A percentile compares a stretch with the other conserved stretches of the same genome.
Evolutionary conservation across 1,140 invertebrate genomes (phyloP).

Genomic region (Coboldia fuscipes): DNA sequence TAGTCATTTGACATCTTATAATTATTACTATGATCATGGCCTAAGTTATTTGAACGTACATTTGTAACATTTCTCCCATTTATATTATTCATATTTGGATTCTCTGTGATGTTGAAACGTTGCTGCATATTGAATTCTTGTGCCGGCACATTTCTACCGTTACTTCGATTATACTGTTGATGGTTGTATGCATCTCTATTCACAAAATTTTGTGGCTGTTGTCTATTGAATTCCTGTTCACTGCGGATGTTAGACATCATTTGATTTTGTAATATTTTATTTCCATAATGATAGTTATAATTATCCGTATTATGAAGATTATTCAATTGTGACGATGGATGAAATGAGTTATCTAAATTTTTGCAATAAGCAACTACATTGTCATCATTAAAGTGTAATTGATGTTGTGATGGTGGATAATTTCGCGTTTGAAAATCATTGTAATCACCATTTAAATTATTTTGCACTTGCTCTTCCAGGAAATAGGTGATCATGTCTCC

Average conservation of each 20-base stretch:
- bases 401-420: conserved; percentile 2
- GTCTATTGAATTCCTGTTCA: no score
- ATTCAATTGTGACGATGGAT: no score
- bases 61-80: not conserved
- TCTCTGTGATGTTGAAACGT: conserved; percentile 5
- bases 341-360: no score
- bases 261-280: no score
- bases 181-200: conserved; percentile 2
- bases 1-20: no score
- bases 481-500: conserved; percentile 89
- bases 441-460: conserved; percentile 16
- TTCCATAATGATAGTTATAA: no score
- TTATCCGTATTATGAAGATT: no score
- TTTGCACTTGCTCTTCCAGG: conserved; percentile 33
- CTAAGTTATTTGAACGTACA: not conserved
- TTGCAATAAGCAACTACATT: no score
- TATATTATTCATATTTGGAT: conserved; percentile 3
- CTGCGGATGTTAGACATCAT: no score
- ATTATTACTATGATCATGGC: conserved; percentile 11
- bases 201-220: no score
- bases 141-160: conserved; percentile 4
- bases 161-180: conserved; percentile 3
- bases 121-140: conserved; percentile 1
- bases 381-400: no score
- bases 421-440: conserved; percentile 8